Percentiles rank a stretch among this genome's conserved stretches.
phyloP scores from a whole-genome alignment of 2,113 vertebrate genomes.

The Erinaceus europaeus region DNA sequence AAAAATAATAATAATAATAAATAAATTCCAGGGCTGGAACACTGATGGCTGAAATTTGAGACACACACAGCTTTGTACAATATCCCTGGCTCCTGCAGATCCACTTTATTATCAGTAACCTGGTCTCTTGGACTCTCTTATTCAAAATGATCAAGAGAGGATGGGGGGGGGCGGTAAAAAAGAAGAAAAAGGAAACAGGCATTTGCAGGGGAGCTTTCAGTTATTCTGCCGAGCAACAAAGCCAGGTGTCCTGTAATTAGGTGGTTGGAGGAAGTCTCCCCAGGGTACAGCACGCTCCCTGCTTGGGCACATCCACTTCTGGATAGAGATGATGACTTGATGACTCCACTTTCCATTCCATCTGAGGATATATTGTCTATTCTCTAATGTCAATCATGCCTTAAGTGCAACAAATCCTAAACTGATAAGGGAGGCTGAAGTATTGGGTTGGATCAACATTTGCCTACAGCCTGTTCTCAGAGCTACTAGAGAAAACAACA shows the following conservation, averaged over 20 bases:
- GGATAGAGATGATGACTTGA: no score
- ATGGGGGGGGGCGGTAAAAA: no score
- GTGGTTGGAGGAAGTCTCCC: not conserved
- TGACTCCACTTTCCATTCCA: not conserved
- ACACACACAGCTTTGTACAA: not conserved
- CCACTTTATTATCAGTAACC: not conserved
- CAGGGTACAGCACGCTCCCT: not conserved
- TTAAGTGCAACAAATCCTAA: not conserved
- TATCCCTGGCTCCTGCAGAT: not conserved
- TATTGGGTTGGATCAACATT: conserved; percentile 51
- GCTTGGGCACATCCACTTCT: not conserved
- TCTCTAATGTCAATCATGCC: conserved; percentile 35
- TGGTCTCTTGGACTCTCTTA: not conserved
- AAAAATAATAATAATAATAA: no score
- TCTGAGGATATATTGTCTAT: conserved; percentile 57
- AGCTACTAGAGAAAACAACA: not conserved
- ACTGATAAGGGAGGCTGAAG: conserved; percentile 12
- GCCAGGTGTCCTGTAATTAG: not conserved
- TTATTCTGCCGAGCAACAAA: not conserved
- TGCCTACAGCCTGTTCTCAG: conserved; percentile 34
- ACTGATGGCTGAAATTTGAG: not conserved
- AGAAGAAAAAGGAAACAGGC: not conserved
- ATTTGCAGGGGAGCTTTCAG: not conserved
- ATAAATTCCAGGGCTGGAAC: no score
- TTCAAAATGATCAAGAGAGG: no score